Evolutionary conservation across 1,140 invertebrate species (phyloP).

Genomic region (Helicorthomorpha holstii): DNA sequence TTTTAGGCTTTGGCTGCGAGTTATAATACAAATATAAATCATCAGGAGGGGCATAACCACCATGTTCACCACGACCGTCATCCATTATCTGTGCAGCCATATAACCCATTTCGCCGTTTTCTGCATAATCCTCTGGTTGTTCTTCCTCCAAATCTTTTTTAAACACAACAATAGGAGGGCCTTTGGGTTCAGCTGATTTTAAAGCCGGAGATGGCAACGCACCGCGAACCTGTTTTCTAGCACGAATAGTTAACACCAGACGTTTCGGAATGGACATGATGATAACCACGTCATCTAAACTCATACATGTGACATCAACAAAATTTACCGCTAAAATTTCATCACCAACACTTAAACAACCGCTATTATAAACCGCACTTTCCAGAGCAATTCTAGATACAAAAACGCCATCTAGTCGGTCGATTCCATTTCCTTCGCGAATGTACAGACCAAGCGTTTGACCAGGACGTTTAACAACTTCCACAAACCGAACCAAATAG

Average conservation of each 20-base stretch:
- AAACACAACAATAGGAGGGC: slow-evolving; percentile 80
- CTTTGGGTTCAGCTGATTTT: slow-evolving; percentile 57
- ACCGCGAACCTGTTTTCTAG: slow-evolving; percentile 25
- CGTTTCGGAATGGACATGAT: slow-evolving; percentile 97
- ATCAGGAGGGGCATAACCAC: slow-evolving; percentile 21
- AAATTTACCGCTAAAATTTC: slow-evolving; percentile 96
- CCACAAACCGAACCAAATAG: slow-evolving; percentile 70
- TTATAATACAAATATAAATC: slow-evolving; percentile 66
- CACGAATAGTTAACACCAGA: slow-evolving; percentile 77
- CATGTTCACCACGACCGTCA: slow-evolving; percentile 8
- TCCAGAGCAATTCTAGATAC: slow-evolving; percentile 95
- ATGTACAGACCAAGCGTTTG: slow-evolving; percentile 97
- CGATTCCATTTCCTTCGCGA: slow-evolving; percentile 85
- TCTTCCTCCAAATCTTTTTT: slow-evolving; percentile 80
- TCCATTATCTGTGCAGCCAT: background rate
- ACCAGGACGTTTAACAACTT: slow-evolving; percentile 96
- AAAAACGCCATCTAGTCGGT: slow-evolving; percentile 88
- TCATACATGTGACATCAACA: slow-evolving; percentile 93
- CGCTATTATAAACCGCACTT: slow-evolving; percentile 89
- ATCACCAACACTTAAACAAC: slow-evolving; percentile 91
- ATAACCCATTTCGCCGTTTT: slow-evolving; percentile 14
- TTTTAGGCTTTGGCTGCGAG: slow-evolving; percentile 29
- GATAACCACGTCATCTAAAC: slow-evolving; percentile 94
- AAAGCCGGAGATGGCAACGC: slow-evolving; percentile 37
- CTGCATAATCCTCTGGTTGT: slow-evolving; percentile 38